Conservation (phyloP, 2,797 vertebrate genomes). For the Monodelphis domestica region DNA sequence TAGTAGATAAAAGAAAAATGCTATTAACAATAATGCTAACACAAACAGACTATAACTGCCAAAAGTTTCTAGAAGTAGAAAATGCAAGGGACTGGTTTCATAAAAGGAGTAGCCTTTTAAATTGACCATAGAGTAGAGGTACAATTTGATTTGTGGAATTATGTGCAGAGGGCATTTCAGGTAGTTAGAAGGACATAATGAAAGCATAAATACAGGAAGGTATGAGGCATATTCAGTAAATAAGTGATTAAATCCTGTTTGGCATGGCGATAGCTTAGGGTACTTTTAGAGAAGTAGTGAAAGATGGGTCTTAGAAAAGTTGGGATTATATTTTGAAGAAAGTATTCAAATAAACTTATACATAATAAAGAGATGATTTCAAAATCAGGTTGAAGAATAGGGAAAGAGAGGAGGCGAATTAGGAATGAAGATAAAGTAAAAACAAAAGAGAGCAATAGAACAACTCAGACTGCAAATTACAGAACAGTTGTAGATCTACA, state of each 20-base stretch:
- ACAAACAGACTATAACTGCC: neutral
- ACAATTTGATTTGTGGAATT: neutral
- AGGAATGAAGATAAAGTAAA: neutral
- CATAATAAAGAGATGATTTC: neutral
- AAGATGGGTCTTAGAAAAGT: neutral
- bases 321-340: neutral
- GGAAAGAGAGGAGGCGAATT: neutral
- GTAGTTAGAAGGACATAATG: neutral
- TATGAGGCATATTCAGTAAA: neutral
- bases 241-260: neutral
- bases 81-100: neutral
- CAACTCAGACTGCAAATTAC: neutral
- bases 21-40: neutral
- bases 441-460: neutral
- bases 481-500: neutral
- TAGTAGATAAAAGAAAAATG: neutral
- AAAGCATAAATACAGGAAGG: neutral
- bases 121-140: neutral
- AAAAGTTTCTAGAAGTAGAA: neutral
- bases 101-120: neutral
- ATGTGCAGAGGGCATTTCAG: neutral
- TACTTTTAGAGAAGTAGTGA: neutral
- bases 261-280: neutral
- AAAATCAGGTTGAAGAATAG: neutral
- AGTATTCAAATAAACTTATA: neutral